These are phyloP conservation scores for Eulithis testata DNA, from an alignment of 2,888 invertebrate species.

Conservation along the genomic window DNA sequence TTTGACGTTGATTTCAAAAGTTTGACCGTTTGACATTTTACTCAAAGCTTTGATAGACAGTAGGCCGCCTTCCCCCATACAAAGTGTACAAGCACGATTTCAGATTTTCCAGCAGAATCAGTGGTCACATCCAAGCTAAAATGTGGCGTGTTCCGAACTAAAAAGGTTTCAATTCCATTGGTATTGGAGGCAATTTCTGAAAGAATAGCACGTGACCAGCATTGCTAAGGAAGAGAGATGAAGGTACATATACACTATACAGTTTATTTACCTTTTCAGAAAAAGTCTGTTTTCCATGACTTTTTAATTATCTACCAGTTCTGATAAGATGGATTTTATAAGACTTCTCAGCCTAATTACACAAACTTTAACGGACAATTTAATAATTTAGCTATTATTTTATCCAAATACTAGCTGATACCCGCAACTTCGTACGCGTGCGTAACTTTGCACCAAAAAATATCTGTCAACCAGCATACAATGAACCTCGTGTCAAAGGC, in stretches of 20 bases:
- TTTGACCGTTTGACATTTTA: too few relatives aligned
- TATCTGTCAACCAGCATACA: too few relatives aligned
- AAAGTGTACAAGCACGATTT: slow-evolving; percentile 60
- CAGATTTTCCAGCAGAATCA: slow-evolving; percentile 65
- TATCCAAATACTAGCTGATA: too few relatives aligned
- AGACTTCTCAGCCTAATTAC: slow-evolving; percentile 2
- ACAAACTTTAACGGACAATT: neutral
- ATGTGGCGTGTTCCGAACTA: slow-evolving; percentile 67
- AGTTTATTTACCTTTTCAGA: slow-evolving; percentile 66
- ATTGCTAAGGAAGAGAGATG: slow-evolving; percentile 54
- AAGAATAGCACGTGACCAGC: slow-evolving; percentile 79
- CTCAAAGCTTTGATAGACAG: slow-evolving; percentile 26
- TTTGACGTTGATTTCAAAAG: too few relatives aligned
- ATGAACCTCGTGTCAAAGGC: too few relatives aligned
- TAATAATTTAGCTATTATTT: neutral
- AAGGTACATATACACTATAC: neutral
- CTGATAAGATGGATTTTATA: slow-evolving; percentile 12
- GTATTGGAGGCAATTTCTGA: slow-evolving; percentile 80
- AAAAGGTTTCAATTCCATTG: slow-evolving; percentile 78
- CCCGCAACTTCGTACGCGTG: too few relatives aligned
- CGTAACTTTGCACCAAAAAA: too few relatives aligned
- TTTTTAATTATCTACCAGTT: slow-evolving; percentile 23
- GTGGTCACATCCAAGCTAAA: slow-evolving; percentile 62
- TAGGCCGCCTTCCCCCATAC: slow-evolving; percentile 60
- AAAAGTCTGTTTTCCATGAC: neutral